phyloP scores from a whole-genome alignment of 2,888 invertebrate genomes.

The Eupithecia pulchellata region DNA sequence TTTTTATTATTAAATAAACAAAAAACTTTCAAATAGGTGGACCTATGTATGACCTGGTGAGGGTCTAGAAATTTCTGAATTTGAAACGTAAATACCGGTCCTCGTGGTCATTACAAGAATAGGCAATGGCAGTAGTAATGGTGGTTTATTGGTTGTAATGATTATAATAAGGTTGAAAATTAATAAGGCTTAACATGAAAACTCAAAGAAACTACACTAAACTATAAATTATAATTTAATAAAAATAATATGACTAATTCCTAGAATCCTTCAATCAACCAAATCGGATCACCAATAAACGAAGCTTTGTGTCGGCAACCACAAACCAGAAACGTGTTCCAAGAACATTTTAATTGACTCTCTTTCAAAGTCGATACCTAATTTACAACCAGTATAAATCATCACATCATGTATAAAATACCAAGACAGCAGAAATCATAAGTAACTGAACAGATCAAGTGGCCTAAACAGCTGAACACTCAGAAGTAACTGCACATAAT shows the following conservation, averaged over 20 bases:
- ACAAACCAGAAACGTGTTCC: constrained; percentile 33
- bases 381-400: constrained; percentile 59
- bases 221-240: not conserved
- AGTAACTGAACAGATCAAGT: constrained; percentile 15
- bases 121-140: too few relatives aligned
- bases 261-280: constrained; percentile 4
- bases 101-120: too few relatives aligned
- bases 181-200: not conserved
- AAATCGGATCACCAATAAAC: constrained; percentile 27
- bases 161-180: not conserved
- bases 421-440: constrained; percentile 36
- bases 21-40: too few relatives aligned
- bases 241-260: not conserved
- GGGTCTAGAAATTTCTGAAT: too few relatives aligned
- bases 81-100: too few relatives aligned
- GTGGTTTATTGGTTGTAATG: too few relatives aligned
- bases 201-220: not conserved
- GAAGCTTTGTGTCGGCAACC: constrained; percentile 31
- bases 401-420: constrained; percentile 59
- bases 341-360: constrained; percentile 53
- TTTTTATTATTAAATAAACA: too few relatives aligned
- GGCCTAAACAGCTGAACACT: not conserved
- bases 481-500: not conserved
- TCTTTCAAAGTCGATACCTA: constrained; percentile 50
- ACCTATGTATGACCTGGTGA: too few relatives aligned